Conservation (phyloP, 2,797 vertebrate species). For the Agapornis canus region DNA sequence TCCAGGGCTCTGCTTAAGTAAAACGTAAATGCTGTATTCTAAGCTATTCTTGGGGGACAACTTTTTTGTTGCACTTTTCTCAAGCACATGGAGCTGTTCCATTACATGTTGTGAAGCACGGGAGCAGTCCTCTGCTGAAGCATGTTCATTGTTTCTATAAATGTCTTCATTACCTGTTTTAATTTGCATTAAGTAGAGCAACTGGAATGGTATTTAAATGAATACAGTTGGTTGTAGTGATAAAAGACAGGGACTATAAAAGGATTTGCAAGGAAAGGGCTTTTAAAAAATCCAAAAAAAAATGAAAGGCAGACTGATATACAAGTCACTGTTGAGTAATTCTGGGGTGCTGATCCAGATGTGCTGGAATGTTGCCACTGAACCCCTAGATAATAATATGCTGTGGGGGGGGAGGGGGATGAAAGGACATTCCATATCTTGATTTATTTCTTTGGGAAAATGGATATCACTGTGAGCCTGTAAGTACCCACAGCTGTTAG, state of each 20-base stretch:
- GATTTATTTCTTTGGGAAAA: conserved; percentile 14
- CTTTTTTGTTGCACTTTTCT: not conserved
- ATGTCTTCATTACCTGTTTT: not conserved
- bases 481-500: not conserved
- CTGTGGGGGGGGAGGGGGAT: not conserved
- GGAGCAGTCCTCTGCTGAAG: not conserved
- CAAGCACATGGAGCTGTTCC: not conserved
- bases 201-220: not conserved
- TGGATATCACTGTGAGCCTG: not conserved
- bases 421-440: not conserved
- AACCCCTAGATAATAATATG: not conserved
- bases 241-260: not conserved
- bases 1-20: not conserved
- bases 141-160: not conserved
- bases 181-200: not conserved
- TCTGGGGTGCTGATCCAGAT: conserved; percentile 22
- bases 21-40: not conserved
- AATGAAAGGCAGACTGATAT: not conserved
- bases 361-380: not conserved
- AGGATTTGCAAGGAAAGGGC: not conserved
- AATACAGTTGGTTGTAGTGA: not conserved
- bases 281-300: not conserved
- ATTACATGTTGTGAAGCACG: not conserved
- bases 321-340: conserved; percentile 11
- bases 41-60: not conserved